phyloP scores from a whole-genome alignment of 2,888 invertebrate genomes.

The Malacosoma neustria region DNA sequence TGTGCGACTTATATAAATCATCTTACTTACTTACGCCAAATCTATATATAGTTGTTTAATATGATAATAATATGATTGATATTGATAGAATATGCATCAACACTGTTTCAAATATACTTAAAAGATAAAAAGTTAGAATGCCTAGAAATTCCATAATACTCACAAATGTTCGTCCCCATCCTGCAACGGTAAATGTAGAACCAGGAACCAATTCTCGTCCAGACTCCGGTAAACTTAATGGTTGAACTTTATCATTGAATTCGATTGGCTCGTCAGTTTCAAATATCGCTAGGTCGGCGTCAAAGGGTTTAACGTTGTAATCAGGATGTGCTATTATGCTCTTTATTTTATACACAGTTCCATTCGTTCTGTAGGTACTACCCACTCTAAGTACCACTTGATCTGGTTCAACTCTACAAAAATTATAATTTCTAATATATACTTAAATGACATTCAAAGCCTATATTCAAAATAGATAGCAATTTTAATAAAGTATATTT shows the following conservation, averaged over 20 bases:
- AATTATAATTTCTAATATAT: background rate
- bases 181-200: conserved; percentile 40
- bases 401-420: conserved; percentile 41
- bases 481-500: no score
- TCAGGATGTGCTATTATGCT: conserved; percentile 50
- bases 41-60: background rate
- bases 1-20: no score
- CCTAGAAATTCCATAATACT: no score
- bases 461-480: no score
- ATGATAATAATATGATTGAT: no score
- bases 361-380: conserved; percentile 46
- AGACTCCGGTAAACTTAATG: conserved; percentile 33
- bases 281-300: conserved; percentile 60
- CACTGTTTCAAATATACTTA: no score
- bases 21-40: background rate
- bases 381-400: conserved; percentile 63
- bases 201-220: conserved; percentile 27
- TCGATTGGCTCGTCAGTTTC: conserved; percentile 43
- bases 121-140: no score
- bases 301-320: conserved; percentile 48
- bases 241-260: conserved; percentile 38
- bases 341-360: conserved; percentile 54
- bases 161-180: conserved; percentile 57
- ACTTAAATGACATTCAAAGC: no score
- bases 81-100: no score